Conservation (phyloP, 2,797 vertebrate species). For the Myotis planiceps region DNA sequence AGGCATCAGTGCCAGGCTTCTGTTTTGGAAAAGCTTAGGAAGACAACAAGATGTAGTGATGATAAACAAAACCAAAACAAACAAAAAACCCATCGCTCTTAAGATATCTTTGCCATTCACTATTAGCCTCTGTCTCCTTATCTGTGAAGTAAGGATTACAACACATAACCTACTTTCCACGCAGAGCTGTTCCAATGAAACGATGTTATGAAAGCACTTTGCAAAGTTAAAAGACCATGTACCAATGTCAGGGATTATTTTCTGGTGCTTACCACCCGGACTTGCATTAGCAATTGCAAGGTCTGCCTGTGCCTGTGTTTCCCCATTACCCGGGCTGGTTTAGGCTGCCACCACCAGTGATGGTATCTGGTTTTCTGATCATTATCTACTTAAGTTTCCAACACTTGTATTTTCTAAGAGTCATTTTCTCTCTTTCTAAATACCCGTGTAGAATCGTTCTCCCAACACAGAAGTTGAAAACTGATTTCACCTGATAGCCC, state of each 20-base stretch:
- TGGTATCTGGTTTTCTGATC: slow-evolving; percentile 44
- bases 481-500: not conserved
- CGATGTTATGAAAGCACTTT: not conserved
- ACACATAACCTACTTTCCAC: not conserved
- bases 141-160: not conserved
- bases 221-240: not conserved
- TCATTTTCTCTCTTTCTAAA: slow-evolving; percentile 40
- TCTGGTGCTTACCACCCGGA: not conserved
- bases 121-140: not conserved
- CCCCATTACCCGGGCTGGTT: not conserved
- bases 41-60: not conserved
- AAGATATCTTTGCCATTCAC: not conserved
- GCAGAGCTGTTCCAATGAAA: not conserved
- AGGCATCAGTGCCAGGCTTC: not conserved
- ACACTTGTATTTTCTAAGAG: slow-evolving; percentile 2
- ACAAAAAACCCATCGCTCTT: not conserved
- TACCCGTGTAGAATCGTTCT: slow-evolving; percentile 19
- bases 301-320: not conserved
- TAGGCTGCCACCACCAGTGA: not conserved
- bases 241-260: not conserved
- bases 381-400: slow-evolving; percentile 43
- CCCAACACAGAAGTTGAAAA: not conserved
- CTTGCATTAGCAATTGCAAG: not conserved
- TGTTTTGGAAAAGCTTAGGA: not conserved
- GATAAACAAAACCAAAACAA: not conserved